Base-by-base conservation (phyloP, 1,140 invertebrate genomes). In the Drosophila erecta region DNA sequence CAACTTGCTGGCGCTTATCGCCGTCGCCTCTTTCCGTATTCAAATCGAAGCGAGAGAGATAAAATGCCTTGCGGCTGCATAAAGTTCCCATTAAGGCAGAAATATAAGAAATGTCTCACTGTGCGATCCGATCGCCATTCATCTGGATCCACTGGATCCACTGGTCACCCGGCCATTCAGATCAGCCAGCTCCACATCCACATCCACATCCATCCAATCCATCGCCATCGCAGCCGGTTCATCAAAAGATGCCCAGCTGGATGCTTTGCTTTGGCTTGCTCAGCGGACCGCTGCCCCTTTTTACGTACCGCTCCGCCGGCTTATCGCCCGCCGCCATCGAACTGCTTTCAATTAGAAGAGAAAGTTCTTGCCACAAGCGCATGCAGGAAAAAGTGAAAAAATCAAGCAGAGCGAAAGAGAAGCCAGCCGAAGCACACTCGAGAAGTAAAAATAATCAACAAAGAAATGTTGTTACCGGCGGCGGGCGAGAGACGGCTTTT, bases 261-360 rank as follows among this genome's bases (percentile, higher is more conserved):
- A 77, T 67, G 59, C 65, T 47, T 43, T 50, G 70, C 58, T 66
- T 24, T 24, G 59, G 61, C 43, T 43, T 50, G 70, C 62, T 66
- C 33, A 65, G 64, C 64, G 0, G 59, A 20, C 61, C 43, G 61
- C 57, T 65, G 24, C 43, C 64, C 53, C 33, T 49, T 10, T 30
- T 30, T 58, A 38, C 37, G 14, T 10, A 38, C 41, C 30, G 33
- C 15, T 22, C 24, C 47, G 30, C 35, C 53, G 30, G 69, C 66
- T 87, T 87, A 87, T 87, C 84, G 69, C 30, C 47, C 51, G 67
- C 44, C 85, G 53, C 53, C 70, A 85, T 90, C 85, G 85, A 90
- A 80, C 85, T 89, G 85, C 80, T 89, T 89, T 89, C 86, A 90
- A 90, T 90, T 90, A 90, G 85, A 90, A 90, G 85, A 90, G 85